Evolutionary conservation across 2,113 vertebrate species (phyloP).

Genomic region (Bothrops jararaca): DNA sequence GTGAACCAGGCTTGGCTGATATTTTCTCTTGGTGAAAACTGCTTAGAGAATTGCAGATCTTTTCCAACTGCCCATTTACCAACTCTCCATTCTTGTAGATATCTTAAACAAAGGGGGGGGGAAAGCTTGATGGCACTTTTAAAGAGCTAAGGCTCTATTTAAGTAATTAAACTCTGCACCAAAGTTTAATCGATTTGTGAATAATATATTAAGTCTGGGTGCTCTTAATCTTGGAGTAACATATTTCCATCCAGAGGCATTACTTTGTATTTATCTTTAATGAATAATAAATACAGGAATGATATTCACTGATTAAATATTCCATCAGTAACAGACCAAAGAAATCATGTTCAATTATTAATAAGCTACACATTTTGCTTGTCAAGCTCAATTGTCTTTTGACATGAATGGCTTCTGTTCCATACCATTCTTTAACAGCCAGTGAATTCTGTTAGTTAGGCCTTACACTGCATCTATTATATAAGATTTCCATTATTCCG

Average conservation of each 20-base stretch:
- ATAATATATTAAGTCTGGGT: conserved; percentile 71
- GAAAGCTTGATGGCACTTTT: conserved; percentile 32
- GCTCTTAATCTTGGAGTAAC: conserved; percentile 60
- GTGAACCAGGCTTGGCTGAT: neutral
- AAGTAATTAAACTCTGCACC: conserved; percentile 62
- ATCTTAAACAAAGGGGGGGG: conserved; percentile 16
- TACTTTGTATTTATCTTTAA: conserved; percentile 77
- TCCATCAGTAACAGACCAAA: conserved; percentile 75
- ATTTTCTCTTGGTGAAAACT: neutral
- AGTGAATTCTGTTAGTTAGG: conserved; percentile 49
- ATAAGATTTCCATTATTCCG: neutral
- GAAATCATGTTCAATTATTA: conserved; percentile 78
- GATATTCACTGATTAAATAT: conserved; percentile 80
- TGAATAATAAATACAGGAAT: conserved; percentile 78
- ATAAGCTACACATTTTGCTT: conserved; percentile 68
- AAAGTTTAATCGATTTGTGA: conserved; percentile 71
- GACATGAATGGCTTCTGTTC: conserved; percentile 61
- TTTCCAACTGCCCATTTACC: neutral
- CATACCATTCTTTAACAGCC: conserved; percentile 49
- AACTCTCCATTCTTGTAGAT: neutral
- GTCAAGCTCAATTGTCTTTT: conserved; percentile 67
- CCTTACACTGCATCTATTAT: conserved; percentile 11
- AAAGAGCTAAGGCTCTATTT: conserved; percentile 53
- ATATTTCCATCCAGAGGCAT: conserved; percentile 67
- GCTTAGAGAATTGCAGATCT: conserved; percentile 12